A percentile compares a stretch with the other conserved stretches of the same genome.
Conservation (phyloP, 64 coral and sea anemone genomes). For the Dendronephthya gigantea region DNA sequence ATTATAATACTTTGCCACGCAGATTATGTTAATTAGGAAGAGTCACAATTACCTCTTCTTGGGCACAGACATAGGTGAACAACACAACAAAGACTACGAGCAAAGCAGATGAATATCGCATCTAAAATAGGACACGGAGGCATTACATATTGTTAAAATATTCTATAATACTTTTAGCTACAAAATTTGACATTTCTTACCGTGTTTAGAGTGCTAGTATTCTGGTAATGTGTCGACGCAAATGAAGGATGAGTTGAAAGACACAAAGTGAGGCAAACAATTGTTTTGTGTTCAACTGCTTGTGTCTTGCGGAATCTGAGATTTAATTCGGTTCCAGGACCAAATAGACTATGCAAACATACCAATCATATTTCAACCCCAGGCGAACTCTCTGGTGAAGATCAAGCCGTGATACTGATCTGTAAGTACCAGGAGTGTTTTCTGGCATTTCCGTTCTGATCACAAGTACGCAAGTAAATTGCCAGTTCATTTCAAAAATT, state of each 20-base stretch:
- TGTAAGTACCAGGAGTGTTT: no score
- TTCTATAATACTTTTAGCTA: background rate
- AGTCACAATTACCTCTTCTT: background rate
- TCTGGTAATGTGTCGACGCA: background rate
- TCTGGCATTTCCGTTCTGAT: no score
- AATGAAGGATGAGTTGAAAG: background rate
- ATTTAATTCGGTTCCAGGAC: background rate
- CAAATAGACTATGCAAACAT: background rate
- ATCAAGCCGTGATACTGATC: no score
- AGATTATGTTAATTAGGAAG: background rate
- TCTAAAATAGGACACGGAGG: background rate
- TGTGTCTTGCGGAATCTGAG: background rate
- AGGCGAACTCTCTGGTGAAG: no score
- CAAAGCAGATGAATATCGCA: background rate
- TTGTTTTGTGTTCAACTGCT: background rate
- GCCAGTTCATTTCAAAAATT: no score
- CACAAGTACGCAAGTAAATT: no score
- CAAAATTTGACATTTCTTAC: background rate
- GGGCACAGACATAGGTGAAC: background rate
- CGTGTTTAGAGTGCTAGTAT: background rate
- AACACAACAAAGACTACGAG: background rate
- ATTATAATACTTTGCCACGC: background rate
- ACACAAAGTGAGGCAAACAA: background rate
- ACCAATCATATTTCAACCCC: background rate
- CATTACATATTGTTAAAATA: background rate